Evolutionary conservation across 2,113 vertebrate species (phyloP), one percentile per base, ranked within the genome.

Genomic region (Otolemur garnettii): DNA sequence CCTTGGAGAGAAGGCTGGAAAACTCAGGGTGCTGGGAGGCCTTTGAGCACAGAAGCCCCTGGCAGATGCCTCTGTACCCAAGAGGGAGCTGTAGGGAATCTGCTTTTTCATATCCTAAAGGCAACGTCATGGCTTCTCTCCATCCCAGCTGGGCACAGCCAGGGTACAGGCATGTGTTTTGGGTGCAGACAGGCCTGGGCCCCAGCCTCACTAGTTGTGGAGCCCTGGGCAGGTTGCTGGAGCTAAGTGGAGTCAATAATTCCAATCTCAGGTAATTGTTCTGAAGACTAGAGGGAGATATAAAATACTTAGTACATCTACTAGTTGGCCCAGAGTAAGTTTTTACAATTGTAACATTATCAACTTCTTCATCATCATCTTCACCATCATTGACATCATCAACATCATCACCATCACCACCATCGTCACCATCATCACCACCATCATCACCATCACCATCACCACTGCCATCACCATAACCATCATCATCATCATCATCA

Each of bases 81-180:
- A 60, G 71, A n/a, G 21, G 4, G 0, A 0, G 4, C 15, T 0
- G 0, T 4, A 1, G 5, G 59, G 35, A 28, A 10, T 3, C 30
- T 28, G 5, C 22, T 30, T 22, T 11, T 17, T 6, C 14, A 10
- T 7, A 2, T 17, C 2, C 38, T 79, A 21, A 5, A 30, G 64
- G 53, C 13, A 7, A 2, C 1, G 24, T 17, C 38, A 71, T 7
- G 38, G 64, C 11, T 35, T 60, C 83, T 30, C 5, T 35, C 83
- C 30, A 4, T 2, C 22, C 7, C 35, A 5, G 18, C 53, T 6
- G 2, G 45, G 83, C 2, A 2, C 30, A 11, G n/a, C 2, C 13
- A 26, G 14, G 72, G 6, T 17, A 8, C 4, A 24, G 3, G 13
- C 38, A 2, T 0, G 0, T 0, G 10, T 24, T 38, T 10, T 42